A percentile compares a stretch with the other conserved stretches of the same genome.
phyloP scores from a whole-genome alignment of 2,113 vertebrate species.

The Grammomys surdaster region DNA sequence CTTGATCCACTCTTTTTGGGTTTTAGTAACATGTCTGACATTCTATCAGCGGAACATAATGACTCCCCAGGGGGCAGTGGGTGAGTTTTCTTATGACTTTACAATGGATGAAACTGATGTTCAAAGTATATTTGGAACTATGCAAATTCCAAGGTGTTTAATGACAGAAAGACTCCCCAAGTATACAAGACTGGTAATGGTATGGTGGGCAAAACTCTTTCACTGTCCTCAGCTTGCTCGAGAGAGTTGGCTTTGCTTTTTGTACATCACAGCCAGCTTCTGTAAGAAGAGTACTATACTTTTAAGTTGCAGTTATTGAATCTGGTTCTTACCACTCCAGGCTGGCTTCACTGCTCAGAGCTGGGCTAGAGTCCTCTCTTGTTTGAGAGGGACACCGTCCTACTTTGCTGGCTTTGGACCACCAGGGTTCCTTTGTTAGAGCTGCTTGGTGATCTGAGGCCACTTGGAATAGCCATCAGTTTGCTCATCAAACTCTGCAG shows the following conservation, averaged over 20 bases:
- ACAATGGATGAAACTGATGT: not conserved
- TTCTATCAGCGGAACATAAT: not conserved
- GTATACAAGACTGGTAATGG: fast-evolving
- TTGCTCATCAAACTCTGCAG: not conserved
- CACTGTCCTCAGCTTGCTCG: not conserved
- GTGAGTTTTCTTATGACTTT: not conserved
- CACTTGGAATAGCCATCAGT: not conserved
- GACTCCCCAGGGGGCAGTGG: not conserved
- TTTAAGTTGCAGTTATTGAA: not conserved
- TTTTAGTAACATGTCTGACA: not conserved
- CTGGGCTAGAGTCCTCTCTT: not conserved
- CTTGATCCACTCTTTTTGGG: not conserved
- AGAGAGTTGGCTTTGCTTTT: not conserved
- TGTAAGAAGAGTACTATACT: not conserved
- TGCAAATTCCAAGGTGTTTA: not conserved
- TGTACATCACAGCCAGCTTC: not conserved
- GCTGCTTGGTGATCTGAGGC: not conserved
- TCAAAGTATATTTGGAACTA: not conserved
- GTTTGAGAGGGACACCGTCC: not conserved
- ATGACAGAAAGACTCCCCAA: not conserved
- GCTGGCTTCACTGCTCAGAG: not conserved
- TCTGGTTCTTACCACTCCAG: not conserved
- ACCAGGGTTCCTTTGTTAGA: not conserved
- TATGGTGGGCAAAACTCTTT: not conserved
- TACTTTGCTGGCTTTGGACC: not conserved